Percentiles rank a stretch among this genome's conserved stretches.
phyloP scores from a whole-genome alignment of 2,797 vertebrate genomes.

The Danio aesculapii region DNA sequence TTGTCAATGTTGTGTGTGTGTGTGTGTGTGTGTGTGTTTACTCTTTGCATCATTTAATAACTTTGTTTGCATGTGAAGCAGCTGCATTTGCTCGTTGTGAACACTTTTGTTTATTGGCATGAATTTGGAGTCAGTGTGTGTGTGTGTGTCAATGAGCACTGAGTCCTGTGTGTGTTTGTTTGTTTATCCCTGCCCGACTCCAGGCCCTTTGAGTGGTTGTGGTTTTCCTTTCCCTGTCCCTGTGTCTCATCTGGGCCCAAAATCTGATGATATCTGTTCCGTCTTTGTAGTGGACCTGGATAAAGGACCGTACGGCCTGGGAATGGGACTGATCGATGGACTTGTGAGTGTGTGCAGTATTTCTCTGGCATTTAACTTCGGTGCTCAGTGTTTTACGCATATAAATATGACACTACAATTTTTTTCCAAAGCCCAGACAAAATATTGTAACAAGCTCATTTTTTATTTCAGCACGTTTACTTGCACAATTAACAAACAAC shows the following conservation, averaged over 20 bases:
- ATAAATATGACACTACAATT: neutral
- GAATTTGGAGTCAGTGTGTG: neutral
- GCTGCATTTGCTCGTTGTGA: conserved; percentile 3
- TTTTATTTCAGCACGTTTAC: too few species aligned
- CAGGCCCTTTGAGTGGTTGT: conserved; percentile 86
- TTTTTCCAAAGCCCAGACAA: neutral
- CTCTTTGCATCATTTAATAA: conserved; percentile 16
- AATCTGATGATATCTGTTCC: conserved; percentile 89
- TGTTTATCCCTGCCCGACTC: conserved; percentile 72
- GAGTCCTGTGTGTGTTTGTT: conserved; percentile 67
- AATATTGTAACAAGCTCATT: neutral
- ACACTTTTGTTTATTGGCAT: conserved; percentile 29
- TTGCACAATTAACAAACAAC: too few species aligned
- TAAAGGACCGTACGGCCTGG: conserved; percentile 91
- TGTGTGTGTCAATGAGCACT: conserved; percentile 61
- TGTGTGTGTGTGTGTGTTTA: conserved; percentile 50
- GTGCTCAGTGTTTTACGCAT: neutral
- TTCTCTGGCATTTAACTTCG: neutral
- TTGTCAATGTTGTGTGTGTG: conserved; percentile 43
- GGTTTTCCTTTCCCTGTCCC: conserved; percentile 83
- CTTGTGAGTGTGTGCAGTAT: conserved; percentile 82
- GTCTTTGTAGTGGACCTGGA: conserved; percentile 95
- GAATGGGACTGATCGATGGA: conserved; percentile 96
- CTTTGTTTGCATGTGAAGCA: conserved; percentile 9
- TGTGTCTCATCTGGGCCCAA: conserved; percentile 80